A percentile compares a stretch with the other conserved stretches of the same genome.
Conservation (phyloP, 2,888 invertebrate genomes). For the Phyllotreta cruciferae region DNA sequence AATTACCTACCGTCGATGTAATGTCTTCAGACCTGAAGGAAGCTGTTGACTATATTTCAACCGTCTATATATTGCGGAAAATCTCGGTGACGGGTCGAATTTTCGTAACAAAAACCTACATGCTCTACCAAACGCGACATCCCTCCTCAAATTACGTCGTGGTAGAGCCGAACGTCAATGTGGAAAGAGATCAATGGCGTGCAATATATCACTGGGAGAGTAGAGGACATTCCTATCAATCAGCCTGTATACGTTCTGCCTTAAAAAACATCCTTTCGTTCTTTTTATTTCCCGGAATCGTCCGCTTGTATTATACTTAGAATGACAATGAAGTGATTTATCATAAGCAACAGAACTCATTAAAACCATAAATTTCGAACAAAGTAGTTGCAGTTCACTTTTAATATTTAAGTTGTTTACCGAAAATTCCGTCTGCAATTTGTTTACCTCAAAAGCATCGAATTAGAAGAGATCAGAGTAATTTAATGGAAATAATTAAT, state of each 20-base stretch:
- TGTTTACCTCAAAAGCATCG: too few species aligned
- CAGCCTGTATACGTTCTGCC: conserved; percentile 23
- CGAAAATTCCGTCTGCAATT: neutral
- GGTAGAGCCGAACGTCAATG: conserved; percentile 27
- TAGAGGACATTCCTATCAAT: conserved; percentile 31
- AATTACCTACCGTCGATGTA: neutral
- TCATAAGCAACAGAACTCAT: conserved; percentile 14
- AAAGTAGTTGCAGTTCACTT: neutral
- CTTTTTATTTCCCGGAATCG: conserved; percentile 11
- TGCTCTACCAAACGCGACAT: conserved; percentile 6
- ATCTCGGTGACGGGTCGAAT: conserved; percentile 1
- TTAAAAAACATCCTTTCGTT: conserved; percentile 23
- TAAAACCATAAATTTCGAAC: conserved; percentile 4
- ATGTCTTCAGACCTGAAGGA: neutral
- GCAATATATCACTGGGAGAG: conserved; percentile 26
- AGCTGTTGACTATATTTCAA: conserved; percentile 9
- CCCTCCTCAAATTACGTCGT: conserved; percentile 22
- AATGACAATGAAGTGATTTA: conserved; percentile 22
- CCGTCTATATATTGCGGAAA: neutral
- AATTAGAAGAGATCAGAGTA: neutral
- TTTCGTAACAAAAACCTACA: conserved; percentile 15
- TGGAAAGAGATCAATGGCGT: conserved; percentile 24
- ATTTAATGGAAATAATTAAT: conserved; percentile 3
- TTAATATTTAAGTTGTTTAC: conserved; percentile 7
- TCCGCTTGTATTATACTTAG: conserved; percentile 11